A percentile compares a stretch with the other conserved stretches of the same genome.
phyloP scores from a whole-genome alignment of 1,140 invertebrate genomes.

The Himalopsyche phryganea region DNA sequence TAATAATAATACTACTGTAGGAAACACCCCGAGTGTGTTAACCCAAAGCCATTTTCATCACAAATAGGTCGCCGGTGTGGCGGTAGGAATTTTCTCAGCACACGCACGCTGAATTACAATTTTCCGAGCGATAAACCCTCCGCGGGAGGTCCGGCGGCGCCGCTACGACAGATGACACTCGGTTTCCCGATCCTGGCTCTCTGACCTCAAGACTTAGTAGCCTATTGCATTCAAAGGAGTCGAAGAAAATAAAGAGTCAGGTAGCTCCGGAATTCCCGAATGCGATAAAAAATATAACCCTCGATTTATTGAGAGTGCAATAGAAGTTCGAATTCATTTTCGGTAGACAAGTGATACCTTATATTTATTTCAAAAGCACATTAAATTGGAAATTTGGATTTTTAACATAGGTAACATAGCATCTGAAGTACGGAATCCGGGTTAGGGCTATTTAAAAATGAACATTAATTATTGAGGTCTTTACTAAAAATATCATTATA shows the following conservation, averaged over 20 bases:
- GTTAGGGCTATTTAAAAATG: too few species aligned
- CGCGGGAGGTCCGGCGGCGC: neutral
- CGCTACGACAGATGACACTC: too few species aligned
- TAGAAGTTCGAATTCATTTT: too few species aligned
- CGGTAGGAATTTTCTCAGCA: constrained; percentile 8
- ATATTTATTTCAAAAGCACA: too few species aligned
- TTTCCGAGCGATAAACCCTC: constrained; percentile 23
- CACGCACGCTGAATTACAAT: constrained; percentile 26
- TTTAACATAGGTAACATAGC: too few species aligned
- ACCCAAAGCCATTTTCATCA: constrained; percentile 13
- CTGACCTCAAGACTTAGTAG: neutral
- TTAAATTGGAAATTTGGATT: too few species aligned
- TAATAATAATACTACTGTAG: neutral
- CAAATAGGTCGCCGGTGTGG: constrained; percentile 11
- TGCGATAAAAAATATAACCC: neutral
- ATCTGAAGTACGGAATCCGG: too few species aligned
- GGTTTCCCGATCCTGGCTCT: too few species aligned
- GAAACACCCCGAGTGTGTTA: neutral
- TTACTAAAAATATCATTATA: too few species aligned
- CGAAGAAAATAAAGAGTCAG: neutral
- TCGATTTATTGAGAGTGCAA: too few species aligned
- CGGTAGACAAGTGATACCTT: too few species aligned
- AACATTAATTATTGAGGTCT: too few species aligned
- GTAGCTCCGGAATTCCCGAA: neutral
- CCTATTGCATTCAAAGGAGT: neutral